phyloP scores from a whole-genome alignment of 2,888 invertebrate species.

The Microplitis manilae region DNA sequence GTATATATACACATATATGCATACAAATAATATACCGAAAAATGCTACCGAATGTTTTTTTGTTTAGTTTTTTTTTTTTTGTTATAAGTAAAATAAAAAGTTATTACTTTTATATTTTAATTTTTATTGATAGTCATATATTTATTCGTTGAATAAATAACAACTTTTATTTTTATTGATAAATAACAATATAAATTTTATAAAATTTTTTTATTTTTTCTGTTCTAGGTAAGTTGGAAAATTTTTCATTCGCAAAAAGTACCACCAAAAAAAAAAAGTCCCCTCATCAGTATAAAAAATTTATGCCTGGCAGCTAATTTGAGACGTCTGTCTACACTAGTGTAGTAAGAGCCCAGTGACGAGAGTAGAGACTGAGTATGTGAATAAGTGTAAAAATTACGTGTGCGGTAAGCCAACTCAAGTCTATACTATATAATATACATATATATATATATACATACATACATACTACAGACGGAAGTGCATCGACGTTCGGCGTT shows the following conservation, averaged over 20 bases:
- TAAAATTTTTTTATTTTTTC: constrained; percentile 14
- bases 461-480: constrained; percentile 40
- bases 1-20: constrained; percentile 23
- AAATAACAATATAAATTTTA: too few species aligned
- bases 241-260: background rate
- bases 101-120: constrained; percentile 10
- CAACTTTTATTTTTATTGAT: background rate
- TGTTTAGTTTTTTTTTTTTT: constrained; percentile 8
- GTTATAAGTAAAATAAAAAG: constrained; percentile 33
- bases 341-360: background rate
- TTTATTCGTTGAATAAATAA: background rate
- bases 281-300: background rate
- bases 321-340: background rate
- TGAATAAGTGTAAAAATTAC: constrained; percentile 2
- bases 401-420: constrained; percentile 5
- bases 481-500: constrained; percentile 40
- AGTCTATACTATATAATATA: constrained; percentile 12
- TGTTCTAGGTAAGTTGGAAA: constrained; percentile 34
- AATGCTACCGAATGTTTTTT: background rate
- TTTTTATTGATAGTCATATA: background rate
- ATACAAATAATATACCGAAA: constrained; percentile 46
- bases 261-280: background rate
- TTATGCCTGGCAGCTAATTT: constrained; percentile 6
- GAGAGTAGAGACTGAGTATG: background rate
- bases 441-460: constrained; percentile 20